Conservation (phyloP, 2,888 invertebrate species). For the Crepidodera aurea region DNA sequence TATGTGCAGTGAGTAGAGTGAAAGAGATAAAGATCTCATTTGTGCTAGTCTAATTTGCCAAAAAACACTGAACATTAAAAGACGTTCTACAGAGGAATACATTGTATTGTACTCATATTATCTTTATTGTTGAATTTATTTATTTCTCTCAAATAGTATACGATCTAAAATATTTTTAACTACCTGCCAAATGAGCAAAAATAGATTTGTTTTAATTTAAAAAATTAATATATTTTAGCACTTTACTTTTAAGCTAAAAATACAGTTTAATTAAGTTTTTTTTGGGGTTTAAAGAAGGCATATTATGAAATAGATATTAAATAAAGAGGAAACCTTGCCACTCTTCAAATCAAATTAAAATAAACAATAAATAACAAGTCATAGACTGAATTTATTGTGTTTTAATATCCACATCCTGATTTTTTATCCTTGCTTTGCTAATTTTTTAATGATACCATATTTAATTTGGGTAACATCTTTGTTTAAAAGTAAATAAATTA, state of each 20-base stretch:
- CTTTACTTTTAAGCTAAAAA: slow-evolving; percentile 16
- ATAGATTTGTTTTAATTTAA: slow-evolving; percentile 8
- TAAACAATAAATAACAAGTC: too few species aligned
- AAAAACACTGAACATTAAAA: slow-evolving; percentile 12
- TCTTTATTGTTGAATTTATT: slow-evolving; percentile 15
- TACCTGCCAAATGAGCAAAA: slow-evolving; percentile 18
- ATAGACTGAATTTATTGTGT: too few species aligned
- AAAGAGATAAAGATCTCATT: slow-evolving; percentile 18
- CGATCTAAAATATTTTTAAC: slow-evolving; percentile 19
- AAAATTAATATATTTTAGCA: slow-evolving; percentile 14
- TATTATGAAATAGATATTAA: too few species aligned
- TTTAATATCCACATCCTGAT: too few species aligned
- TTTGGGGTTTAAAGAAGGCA: background rate
- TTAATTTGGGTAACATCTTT: too few species aligned
- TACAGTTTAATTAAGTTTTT: background rate
- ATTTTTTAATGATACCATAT: too few species aligned
- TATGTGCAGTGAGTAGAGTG: slow-evolving; percentile 18
- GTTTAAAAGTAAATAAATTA: too few species aligned
- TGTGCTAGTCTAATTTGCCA: slow-evolving; percentile 32
- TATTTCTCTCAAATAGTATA: slow-evolving; percentile 24
- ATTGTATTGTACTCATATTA: slow-evolving; percentile 3
- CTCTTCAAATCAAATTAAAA: too few species aligned
- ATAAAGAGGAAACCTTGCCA: too few species aligned
- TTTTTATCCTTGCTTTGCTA: too few species aligned
- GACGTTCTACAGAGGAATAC: slow-evolving; percentile 10